Evolutionary conservation across 2,888 invertebrate genomes (phyloP), one percentile per base, ranked within the genome.

Genomic region (Nemurella pictetii): DNA sequence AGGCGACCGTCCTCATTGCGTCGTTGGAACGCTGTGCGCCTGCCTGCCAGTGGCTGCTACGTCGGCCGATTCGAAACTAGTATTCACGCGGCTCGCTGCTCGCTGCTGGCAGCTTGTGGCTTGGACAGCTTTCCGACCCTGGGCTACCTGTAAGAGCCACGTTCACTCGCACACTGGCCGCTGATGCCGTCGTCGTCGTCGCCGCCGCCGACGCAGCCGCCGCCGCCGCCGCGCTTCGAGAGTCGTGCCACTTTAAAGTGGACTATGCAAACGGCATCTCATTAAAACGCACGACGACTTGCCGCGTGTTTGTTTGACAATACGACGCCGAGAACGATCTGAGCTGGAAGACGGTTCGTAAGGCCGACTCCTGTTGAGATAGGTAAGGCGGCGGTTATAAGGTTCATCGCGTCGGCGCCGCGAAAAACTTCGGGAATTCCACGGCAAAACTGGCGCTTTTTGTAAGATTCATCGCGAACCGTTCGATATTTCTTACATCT

Each of bases 11-110:
- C 30, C 82, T 29, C 82, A 82, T 82, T 72, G 73, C 82, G 27
- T 1, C 28, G 28, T 26, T 3, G 9, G 28, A 28, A 27, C 82
- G 26, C 30, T 7, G 77, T 73, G 29, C 27, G 9, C 35, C 36
- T 35, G 81, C 35, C 32, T 81, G 81, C 73, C 55, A 72, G 82
- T 72, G 7, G 5, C 78, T 55, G 55, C 55, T 55, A 81, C 80
- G 80, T 81, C 9, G 80, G 15, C 35, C 36, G 32, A 82, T 72
- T 82, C 36, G 27, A 82, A 82, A 82, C 82, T 55, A 82, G 82
- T 82, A 72, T 82, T 72, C 82, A 20, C 5, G 26, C 15, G 3
- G 80, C 75, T 26, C 26, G 75, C 20, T 25, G 25, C 73, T 73
- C 4, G 20, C 73, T 20, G 73, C 73, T n/a, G 7, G 7, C 9